phyloP scores from a whole-genome alignment of 1,140 invertebrate species.

The Heliconius himera region DNA sequence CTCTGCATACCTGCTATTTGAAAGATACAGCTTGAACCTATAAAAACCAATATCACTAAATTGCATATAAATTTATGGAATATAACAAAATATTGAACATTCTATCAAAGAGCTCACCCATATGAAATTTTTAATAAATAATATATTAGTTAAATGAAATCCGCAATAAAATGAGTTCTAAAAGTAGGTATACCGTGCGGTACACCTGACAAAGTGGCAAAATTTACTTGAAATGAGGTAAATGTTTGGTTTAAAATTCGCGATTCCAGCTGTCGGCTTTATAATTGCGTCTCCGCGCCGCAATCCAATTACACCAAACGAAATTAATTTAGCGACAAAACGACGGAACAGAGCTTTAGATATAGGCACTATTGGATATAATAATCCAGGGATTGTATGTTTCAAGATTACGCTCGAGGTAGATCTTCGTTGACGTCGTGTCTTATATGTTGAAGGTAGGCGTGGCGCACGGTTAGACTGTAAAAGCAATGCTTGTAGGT shows the following conservation, averaged over 20 bases:
- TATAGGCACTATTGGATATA: not conserved
- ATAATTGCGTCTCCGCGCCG: constrained; percentile 28
- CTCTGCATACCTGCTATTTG: too few relatives aligned
- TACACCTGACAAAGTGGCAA: constrained; percentile 18
- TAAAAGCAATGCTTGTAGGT: too few relatives aligned
- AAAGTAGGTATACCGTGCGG: not conserved
- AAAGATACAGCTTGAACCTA: not conserved
- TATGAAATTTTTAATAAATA: not conserved
- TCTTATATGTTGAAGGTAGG: not conserved
- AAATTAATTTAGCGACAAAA: constrained; percentile 16
- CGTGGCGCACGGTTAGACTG: too few relatives aligned
- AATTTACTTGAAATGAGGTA: constrained; percentile 18
- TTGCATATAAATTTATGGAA: too few relatives aligned
- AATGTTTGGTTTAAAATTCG: constrained; percentile 28
- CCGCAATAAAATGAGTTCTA: not conserved
- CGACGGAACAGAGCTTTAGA: not conserved
- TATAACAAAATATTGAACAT: too few relatives aligned
- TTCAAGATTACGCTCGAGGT: not conserved
- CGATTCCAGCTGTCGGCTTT: constrained; percentile 27
- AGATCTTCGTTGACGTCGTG: not conserved
- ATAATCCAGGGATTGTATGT: not conserved
- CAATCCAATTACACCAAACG: constrained; percentile 7
- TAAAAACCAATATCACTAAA: not conserved
- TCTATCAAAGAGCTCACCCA: too few relatives aligned
- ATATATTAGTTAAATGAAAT: not conserved